Evolutionary conservation across 2,113 vertebrate genomes (phyloP).

Genomic region (Stigmatopora nigra): DNA sequence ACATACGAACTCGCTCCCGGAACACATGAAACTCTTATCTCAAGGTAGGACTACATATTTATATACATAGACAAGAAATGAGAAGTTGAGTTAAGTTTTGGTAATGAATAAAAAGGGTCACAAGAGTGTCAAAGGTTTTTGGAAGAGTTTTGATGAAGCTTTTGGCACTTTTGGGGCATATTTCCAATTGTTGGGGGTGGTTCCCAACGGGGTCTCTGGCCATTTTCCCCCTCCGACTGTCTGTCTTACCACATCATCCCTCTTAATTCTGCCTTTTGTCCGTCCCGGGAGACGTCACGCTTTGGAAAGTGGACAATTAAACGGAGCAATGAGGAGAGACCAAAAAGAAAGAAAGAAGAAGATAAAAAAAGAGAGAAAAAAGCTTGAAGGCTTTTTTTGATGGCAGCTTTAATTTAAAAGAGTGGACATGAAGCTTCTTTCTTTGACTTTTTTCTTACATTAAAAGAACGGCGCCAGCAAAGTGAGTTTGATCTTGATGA

Average conservation of each 20-base stretch:
- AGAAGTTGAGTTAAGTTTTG: too few species aligned
- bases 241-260: conserved; percentile 7
- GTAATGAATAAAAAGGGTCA: too few species aligned
- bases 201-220: neutral
- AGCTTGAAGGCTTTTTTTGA: conserved; percentile 33
- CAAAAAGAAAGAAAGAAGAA: conserved; percentile 45
- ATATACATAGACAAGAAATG: too few species aligned
- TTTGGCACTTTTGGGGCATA: too few species aligned
- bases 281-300: conserved; percentile 69
- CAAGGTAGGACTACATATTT: too few species aligned
- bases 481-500: conserved; percentile 24
- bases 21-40: too few species aligned
- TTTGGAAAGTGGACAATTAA: conserved; percentile 62
- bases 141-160: too few species aligned
- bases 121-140: too few species aligned
- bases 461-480: conserved; percentile 29
- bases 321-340: conserved; percentile 44
- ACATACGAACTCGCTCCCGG: too few species aligned
- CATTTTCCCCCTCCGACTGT: conserved; percentile 13
- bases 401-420: conserved; percentile 42
- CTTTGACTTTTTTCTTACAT: conserved; percentile 16
- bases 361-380: conserved; percentile 63
- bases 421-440: conserved; percentile 24
- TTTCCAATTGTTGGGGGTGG: too few species aligned
- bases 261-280: conserved; percentile 24